These are phyloP conservation scores for Drosophila nannoptera DNA, from an alignment of 1,140 invertebrate species.

Conservation along the genomic window DNA sequence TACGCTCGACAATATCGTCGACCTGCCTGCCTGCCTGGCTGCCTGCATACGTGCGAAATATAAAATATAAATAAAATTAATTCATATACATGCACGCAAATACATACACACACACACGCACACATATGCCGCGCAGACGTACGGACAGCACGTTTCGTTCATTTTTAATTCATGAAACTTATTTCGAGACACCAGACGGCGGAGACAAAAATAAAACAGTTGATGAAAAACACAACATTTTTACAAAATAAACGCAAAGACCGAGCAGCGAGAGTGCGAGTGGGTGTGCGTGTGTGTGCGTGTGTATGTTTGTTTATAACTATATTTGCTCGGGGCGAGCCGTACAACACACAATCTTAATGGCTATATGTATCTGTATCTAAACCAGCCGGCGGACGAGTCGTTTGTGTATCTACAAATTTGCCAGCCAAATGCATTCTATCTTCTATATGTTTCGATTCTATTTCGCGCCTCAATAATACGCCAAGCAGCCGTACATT, in stretches of 20 bases:
- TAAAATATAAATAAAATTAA: conserved; percentile 27
- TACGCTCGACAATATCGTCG: no score
- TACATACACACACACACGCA: conserved; percentile 30
- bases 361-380: conserved; percentile 34
- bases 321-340: conserved; percentile 5
- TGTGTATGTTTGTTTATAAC: conserved; percentile 12
- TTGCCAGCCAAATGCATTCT: conserved; percentile 37
- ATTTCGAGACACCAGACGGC: conserved; percentile 44
- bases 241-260: conserved; percentile 9
- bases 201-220: conserved; percentile 52
- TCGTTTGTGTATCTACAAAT: conserved; percentile 32
- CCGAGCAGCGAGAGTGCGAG: neutral
- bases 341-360: conserved; percentile 28
- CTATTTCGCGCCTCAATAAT: conserved; percentile 17
- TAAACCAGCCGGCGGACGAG: neutral
- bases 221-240: conserved; percentile 27
- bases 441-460: conserved; percentile 43
- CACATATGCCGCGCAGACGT: conserved; percentile 31
- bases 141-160: conserved; percentile 65
- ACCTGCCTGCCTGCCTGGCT: no score
- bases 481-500: conserved; percentile 50
- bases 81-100: conserved; percentile 19
- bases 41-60: neutral
- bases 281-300: conserved; percentile 1
- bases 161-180: conserved; percentile 74